Evolutionary conservation across 2,888 invertebrate species (phyloP).

Genomic region (Pammene fasciana): DNA sequence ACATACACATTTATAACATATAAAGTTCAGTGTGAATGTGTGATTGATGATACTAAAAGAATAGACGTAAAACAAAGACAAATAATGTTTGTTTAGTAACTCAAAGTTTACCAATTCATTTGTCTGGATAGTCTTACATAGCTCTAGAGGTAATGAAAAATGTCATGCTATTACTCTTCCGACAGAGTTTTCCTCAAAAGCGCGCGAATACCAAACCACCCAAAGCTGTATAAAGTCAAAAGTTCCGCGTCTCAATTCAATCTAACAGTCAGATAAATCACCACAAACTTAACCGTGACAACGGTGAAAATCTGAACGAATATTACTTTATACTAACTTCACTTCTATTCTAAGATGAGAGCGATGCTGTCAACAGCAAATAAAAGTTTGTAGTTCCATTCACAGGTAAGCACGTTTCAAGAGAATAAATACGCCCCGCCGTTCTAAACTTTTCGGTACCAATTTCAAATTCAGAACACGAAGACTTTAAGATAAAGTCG

Average conservation of each 20-base stretch:
- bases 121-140: neutral
- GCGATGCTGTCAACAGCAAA: slow-evolving; percentile 21
- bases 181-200: neutral
- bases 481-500: slow-evolving; percentile 37
- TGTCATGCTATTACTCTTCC: slow-evolving; percentile 10
- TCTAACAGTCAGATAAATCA: slow-evolving; percentile 19
- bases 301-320: slow-evolving; percentile 20
- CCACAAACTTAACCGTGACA: slow-evolving; percentile 2
- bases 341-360: neutral
- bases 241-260: slow-evolving; percentile 23
- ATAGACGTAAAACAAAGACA: neutral
- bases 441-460: slow-evolving; percentile 34
- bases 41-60: neutral
- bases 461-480: slow-evolving; percentile 41
- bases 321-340: slow-evolving; percentile 14
- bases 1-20: no score
- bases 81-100: neutral
- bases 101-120: neutral
- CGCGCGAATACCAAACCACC: slow-evolving; percentile 12
- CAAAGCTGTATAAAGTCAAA: slow-evolving; percentile 21
- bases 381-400: slow-evolving; percentile 28
- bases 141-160: slow-evolving; percentile 1
- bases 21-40: no score
- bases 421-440: slow-evolving; percentile 35
- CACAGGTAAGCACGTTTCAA: slow-evolving; percentile 30